Base-by-base conservation (phyloP, 2,113 vertebrate genomes). In the Rhabdornis inornatus region DNA sequence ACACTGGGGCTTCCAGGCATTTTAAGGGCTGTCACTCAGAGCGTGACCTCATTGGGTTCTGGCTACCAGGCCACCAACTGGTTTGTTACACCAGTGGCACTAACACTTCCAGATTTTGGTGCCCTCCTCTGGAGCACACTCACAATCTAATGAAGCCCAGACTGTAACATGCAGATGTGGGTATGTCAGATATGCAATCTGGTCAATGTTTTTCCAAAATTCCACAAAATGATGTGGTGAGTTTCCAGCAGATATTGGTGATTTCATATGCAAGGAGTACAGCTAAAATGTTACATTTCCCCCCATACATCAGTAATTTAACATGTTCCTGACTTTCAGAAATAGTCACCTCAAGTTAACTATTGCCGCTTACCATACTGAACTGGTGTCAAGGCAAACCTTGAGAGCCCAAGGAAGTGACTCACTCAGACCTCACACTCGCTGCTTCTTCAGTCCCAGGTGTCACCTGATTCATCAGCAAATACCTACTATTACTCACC, bases 391-490 rank as follows among this genome's bases (percentile, higher is more conserved):
- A 68, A 72, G 31, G 69, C 53, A 64, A 70, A 81, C 25, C 33
- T 47, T 79, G 57, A 90, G 42, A 84, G 57, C 24, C 28, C 3
- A 7, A 89, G 94, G 93, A 95, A 97, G 92, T 97, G 33, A 97
- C 64, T 97, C 81, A 69, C 59, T 94, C 37, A 37, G 35, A 45
- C 87, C 42, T 83, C 50, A 74, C 28, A 86, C 68, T 84, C 50
- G 35, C 45, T 39, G 30, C 65, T 79, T 74, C 80, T 61, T 68
- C 82, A 95, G 65, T 47, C 47, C 55, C 93, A 92, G 93, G 72
- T 87, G 92, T 94, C 69, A 90, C 33, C 44, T 94, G 92, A 95
- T 55, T 96, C 89, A 95, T 84, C 78, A 79, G 39, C 44, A 91
- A 85, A 87, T 15, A 77, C 65, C 93, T 61, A 37, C 37, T 61